Evolutionary conservation across 1,140 invertebrate species (phyloP).

Genomic region (Lethrus apterus): DNA sequence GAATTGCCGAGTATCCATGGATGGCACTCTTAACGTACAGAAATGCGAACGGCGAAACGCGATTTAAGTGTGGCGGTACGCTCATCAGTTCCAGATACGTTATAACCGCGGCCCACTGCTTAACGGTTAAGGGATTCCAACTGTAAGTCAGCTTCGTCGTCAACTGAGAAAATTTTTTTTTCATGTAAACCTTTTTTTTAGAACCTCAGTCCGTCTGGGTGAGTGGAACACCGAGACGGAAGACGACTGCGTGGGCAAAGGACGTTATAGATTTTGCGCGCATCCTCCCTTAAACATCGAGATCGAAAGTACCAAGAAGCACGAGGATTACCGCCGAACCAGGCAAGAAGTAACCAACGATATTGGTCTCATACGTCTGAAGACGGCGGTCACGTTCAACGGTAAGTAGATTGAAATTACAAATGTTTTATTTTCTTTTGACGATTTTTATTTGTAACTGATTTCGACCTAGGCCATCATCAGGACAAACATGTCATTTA

Average conservation of each 20-base stretch:
- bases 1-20: constrained; percentile 61
- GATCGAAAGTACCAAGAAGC: constrained; percentile 24
- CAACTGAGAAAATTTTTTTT: constrained; percentile 16
- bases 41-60: constrained; percentile 20
- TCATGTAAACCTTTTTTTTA: constrained; percentile 26
- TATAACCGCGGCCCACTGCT: constrained; percentile 50
- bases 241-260: constrained; percentile 47
- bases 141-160: constrained; percentile 26
- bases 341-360: constrained; percentile 20
- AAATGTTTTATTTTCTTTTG: too few species aligned
- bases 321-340: constrained; percentile 45
- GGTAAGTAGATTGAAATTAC: too few species aligned
- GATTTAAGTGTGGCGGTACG: constrained; percentile 47
- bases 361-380: constrained; percentile 33
- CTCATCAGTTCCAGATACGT: constrained; percentile 45
- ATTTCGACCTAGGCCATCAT: too few species aligned
- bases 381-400: constrained; percentile 21
- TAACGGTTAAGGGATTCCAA: constrained; percentile 24
- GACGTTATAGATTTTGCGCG: constrained; percentile 27
- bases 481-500: too few species aligned
- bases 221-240: constrained; percentile 49
- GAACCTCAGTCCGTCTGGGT: constrained; percentile 52
- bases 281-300: constrained; percentile 26
- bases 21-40: constrained; percentile 60
- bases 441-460: too few species aligned